Evolutionary conservation across 2,888 invertebrate species (phyloP).

Genomic region (Caradrina clavipalpis): DNA sequence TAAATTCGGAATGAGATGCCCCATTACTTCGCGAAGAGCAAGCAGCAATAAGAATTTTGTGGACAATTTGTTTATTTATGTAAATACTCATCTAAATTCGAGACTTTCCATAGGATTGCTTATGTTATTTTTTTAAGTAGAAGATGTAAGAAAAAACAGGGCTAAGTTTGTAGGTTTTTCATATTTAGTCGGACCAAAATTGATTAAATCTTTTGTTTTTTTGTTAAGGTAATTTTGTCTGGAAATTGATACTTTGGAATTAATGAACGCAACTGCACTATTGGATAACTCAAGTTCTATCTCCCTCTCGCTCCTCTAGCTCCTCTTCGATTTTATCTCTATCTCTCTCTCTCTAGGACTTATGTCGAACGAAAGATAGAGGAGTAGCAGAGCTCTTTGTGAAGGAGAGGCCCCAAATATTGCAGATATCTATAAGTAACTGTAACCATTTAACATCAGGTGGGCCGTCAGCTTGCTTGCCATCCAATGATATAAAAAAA

Average conservation of each 20-base stretch:
- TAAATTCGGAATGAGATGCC: conserved; percentile 35
- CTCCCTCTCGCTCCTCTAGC: too few species aligned
- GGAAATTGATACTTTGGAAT: neutral
- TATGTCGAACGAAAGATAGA: too few species aligned
- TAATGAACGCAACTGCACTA: neutral
- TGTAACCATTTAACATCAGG: too few species aligned
- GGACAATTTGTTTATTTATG: conserved; percentile 36
- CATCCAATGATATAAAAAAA: too few species aligned
- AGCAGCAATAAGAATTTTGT: conserved; percentile 13
- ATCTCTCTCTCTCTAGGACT: too few species aligned
- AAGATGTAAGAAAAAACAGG: neutral
- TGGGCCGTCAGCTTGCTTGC: too few species aligned
- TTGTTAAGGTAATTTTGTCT: neutral
- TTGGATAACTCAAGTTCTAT: too few species aligned
- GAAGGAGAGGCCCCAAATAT: too few species aligned
- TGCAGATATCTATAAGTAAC: too few species aligned
- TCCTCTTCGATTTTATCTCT: too few species aligned
- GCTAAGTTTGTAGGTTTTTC: neutral
- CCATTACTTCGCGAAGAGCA: conserved; percentile 39
- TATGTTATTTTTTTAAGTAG: neutral
- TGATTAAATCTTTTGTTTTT: neutral
- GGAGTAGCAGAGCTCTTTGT: too few species aligned
- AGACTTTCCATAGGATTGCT: neutral
- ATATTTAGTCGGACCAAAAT: neutral
- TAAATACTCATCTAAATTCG: conserved; percentile 20